Conservation (phyloP, 2,797 vertebrate species). For the Coilia nasus region DNA sequence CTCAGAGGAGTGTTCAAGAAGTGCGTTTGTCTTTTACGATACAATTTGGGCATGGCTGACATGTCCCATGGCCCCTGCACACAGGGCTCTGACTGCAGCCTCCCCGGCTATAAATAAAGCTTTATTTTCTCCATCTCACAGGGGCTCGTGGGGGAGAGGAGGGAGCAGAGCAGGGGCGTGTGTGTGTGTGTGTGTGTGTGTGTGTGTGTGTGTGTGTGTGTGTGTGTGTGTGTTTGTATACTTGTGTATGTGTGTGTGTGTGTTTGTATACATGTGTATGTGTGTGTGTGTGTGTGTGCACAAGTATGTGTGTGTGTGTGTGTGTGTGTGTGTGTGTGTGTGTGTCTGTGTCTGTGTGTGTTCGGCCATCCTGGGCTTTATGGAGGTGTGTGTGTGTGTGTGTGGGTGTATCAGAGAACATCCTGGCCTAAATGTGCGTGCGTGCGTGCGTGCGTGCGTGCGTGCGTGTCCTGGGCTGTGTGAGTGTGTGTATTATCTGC, state of each 20-base stretch:
- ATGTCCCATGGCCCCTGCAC: not conserved
- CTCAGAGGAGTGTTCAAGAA: not conserved
- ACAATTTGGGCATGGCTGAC: conserved; percentile 10
- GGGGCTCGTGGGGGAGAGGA: not conserved
- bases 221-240: conserved; percentile 3
- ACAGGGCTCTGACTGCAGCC: not conserved
- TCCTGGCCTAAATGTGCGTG: not conserved
- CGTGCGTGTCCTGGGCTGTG: not conserved
- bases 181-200: not conserved
- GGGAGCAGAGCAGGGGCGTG: not conserved
- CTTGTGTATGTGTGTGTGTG: not conserved
- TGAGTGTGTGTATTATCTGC: not conserved
- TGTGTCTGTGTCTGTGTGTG: conserved; percentile 1
- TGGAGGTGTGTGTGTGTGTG: not conserved
- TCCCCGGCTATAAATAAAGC: not conserved
- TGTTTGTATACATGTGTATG: too few relatives aligned
- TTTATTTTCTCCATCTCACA: conserved; percentile 3
- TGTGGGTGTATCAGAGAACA: not conserved
- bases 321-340: conserved; percentile 18
- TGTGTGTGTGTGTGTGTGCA: conserved; percentile 3
- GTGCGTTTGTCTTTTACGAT: conserved; percentile 22
- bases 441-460: not conserved
- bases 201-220: not conserved
- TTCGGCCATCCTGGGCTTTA: too few relatives aligned
- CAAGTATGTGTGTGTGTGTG: not conserved